Conservation (phyloP, 2,797 vertebrate species). For the Hirundo rustica region DNA sequence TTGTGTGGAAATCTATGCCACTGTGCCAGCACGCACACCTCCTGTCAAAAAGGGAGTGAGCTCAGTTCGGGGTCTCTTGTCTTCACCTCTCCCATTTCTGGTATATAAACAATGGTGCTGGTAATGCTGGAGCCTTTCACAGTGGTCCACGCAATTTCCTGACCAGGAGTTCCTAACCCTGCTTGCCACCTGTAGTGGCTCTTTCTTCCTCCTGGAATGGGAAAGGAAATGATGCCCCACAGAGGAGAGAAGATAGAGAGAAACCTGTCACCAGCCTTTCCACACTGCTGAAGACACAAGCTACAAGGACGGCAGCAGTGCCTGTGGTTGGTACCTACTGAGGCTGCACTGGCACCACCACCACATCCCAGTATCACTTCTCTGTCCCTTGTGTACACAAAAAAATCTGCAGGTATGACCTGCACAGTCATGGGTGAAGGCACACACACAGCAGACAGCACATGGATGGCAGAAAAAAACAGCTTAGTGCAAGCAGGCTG, state of each 20-base stretch:
- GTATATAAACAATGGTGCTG: background rate
- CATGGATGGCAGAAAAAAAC: accelerated
- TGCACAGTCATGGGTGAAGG: accelerated
- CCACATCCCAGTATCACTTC: background rate
- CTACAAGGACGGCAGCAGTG: background rate
- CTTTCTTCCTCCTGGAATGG: background rate
- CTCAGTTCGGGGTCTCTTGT: background rate
- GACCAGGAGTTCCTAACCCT: background rate
- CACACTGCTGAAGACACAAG: background rate
- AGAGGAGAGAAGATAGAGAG: background rate
- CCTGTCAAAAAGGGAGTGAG: background rate
- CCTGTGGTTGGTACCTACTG: background rate
- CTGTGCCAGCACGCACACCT: background rate
- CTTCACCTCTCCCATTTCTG: background rate
- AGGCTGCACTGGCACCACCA: background rate
- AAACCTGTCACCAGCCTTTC: background rate
- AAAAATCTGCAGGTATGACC: background rate
- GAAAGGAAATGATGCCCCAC: background rate
- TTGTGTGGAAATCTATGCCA: background rate
- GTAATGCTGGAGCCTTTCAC: background rate
- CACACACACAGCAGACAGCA: background rate
- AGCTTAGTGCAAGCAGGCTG: background rate
- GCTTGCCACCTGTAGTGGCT: background rate
- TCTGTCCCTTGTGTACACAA: background rate
- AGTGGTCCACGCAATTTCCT: background rate